These are phyloP conservation scores for Castor canadensis DNA, from an alignment of 2,113 vertebrate genomes.

Conservation along the genomic window DNA sequence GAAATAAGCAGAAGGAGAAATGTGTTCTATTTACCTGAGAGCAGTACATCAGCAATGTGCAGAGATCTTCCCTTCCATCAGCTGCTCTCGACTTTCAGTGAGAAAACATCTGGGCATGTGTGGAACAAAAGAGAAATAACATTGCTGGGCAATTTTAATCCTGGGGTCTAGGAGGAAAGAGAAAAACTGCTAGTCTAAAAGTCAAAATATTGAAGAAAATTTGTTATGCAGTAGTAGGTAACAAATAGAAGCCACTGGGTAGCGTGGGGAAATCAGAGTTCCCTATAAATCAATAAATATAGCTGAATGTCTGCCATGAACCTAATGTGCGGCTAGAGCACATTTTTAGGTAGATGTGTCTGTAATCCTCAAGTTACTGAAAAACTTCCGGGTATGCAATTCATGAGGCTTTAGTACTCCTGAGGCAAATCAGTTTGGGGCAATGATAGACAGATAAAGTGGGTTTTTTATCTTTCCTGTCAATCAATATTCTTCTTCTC, in stretches of 20 bases:
- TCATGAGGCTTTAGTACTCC: not conserved
- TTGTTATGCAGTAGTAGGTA: not conserved
- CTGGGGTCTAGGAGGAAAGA: not conserved
- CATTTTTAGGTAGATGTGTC: not conserved
- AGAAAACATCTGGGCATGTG: not conserved
- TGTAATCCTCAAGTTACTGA: not conserved
- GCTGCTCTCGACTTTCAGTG: conserved; percentile 58
- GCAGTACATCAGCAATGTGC: conserved; percentile 50
- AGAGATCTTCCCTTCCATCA: conserved; percentile 49
- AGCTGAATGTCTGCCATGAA: not conserved
- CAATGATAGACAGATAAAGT: not conserved
- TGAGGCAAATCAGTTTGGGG: not conserved
- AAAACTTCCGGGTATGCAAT: not conserved
- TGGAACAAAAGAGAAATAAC: rapidly evolving
- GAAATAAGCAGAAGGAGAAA: conserved; percentile 79
- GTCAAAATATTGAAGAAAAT: not conserved
- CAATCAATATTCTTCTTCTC: not conserved
- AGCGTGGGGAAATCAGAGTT: not conserved
- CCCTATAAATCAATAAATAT: not conserved
- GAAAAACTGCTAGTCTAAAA: not conserved
- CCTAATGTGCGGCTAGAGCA: not conserved
- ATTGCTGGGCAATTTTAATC: not conserved
- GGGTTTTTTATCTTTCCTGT: not conserved
- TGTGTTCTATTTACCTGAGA: conserved; percentile 75
- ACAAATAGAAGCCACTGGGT: not conserved